A percentile compares a stretch with the other conserved stretches of the same genome.
These are phyloP conservation scores for Chionomys nivalis DNA, from an alignment of 2,113 vertebrate genomes.

Conservation along the genomic window DNA sequence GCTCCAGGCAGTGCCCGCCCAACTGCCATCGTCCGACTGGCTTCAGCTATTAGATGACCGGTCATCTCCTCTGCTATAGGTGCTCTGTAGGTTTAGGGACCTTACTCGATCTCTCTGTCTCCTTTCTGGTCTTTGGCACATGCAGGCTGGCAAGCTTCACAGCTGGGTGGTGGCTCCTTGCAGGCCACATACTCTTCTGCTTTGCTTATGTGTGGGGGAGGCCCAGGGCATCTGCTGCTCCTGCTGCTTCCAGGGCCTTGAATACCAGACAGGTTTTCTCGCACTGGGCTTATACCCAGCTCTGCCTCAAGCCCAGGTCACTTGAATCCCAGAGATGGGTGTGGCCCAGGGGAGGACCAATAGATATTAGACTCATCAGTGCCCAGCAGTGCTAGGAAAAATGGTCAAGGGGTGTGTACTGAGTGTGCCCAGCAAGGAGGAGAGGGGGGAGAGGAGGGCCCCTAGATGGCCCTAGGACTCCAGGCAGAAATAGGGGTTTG, in stretches of 20 bases:
- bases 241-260: not conserved
- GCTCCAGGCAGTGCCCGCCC: not conserved
- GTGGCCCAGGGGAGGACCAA: not conserved
- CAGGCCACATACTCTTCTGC: rapidly evolving
- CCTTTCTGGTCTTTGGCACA: not conserved
- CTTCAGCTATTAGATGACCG: not conserved
- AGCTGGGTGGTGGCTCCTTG: not conserved
- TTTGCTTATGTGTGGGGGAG: not conserved
- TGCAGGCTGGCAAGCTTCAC: not conserved
- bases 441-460: rapidly evolving
- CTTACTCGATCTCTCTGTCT: rapidly evolving
- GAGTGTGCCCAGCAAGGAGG: rapidly evolving
- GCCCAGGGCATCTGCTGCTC: not conserved
- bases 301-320: not conserved
- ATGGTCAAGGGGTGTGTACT: rapidly evolving
- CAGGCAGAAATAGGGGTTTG: not conserved
- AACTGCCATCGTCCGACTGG: no score
- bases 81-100: rapidly evolving
- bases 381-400: not conserved
- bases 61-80: not conserved
- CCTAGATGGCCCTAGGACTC: rapidly evolving
- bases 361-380: not conserved
- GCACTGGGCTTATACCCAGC: not conserved
- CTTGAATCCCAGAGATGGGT: not conserved
- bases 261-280: not conserved